Evolutionary conservation across 2,888 invertebrate genomes (phyloP).

Genomic region (Crepidodera aurea): DNA sequence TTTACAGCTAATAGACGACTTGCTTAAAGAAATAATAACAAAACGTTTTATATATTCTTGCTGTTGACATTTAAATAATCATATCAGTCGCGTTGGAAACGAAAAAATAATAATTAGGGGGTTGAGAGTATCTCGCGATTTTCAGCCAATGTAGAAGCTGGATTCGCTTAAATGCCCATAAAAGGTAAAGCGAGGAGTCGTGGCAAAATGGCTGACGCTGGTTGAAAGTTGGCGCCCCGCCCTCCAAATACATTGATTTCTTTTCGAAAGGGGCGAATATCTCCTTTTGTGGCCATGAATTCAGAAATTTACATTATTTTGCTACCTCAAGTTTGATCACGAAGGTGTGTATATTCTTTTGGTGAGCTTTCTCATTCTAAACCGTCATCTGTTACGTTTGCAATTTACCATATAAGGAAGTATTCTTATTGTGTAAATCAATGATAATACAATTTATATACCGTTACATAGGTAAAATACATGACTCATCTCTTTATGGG

Average conservation of each 20-base stretch:
- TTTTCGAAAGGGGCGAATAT: constrained; percentile 21
- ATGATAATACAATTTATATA: neutral
- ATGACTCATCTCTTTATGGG: no score
- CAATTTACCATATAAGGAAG: constrained; percentile 18
- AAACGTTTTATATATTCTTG: neutral
- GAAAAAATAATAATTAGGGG: constrained; percentile 24
- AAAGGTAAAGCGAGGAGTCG: constrained; percentile 67
- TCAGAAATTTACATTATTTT: neutral
- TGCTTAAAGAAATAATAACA: neutral
- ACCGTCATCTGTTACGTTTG: neutral
- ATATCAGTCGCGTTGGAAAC: constrained; percentile 18
- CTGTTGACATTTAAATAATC: constrained; percentile 10
- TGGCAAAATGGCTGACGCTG: constrained; percentile 58
- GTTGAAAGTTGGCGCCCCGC: constrained; percentile 59
- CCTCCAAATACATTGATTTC: constrained; percentile 45
- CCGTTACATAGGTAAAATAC: no score
- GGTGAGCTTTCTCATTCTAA: neutral
- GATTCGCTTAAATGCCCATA: constrained; percentile 70
- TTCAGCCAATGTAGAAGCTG: constrained; percentile 66
- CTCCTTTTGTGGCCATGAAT: neutral
- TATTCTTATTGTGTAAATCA: constrained; percentile 7
- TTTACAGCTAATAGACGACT: neutral
- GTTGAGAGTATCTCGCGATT: constrained; percentile 45
- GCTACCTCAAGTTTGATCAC: neutral
- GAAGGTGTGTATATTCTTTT: neutral